Conservation (phyloP, 1,140 invertebrate genomes). For the Eubasilissa regina region DNA sequence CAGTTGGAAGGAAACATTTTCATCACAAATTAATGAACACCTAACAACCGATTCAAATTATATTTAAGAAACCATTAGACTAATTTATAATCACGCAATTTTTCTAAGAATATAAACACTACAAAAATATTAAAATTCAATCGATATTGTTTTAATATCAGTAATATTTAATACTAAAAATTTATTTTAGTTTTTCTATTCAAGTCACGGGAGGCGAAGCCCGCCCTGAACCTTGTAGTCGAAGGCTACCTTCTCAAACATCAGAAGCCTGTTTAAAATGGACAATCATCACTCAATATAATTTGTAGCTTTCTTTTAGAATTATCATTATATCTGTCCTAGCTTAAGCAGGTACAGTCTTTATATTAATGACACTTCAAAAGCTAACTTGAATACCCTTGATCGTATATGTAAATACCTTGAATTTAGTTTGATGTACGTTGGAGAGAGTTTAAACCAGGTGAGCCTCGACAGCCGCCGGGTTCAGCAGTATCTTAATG, state of each 20-base stretch:
- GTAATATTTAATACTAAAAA: conserved; percentile 20
- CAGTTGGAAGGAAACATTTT: conserved; percentile 30
- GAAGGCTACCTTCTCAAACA: not conserved
- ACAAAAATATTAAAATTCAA: conserved; percentile 3
- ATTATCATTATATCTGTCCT: conserved; percentile 21
- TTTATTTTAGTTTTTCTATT: conserved; percentile 2
- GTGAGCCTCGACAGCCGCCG: not conserved
- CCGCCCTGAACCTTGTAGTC: not conserved
- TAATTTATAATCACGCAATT: too few relatives aligned
- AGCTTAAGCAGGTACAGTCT: conserved; percentile 23
- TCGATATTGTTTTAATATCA: conserved; percentile 20
- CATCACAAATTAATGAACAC: conserved; percentile 5
- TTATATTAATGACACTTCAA: conserved; percentile 21
- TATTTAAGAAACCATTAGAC: too few relatives aligned
- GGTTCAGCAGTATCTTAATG: conserved; percentile 46
- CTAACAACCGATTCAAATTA: not conserved
- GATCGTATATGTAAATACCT: conserved; percentile 40
- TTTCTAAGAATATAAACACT: not conserved
- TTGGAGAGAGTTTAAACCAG: conserved; percentile 15
- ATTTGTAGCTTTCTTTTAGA: conserved; percentile 2
- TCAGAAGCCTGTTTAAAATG: not conserved
- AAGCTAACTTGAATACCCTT: conserved; percentile 42
- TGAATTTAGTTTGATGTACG: conserved; percentile 12
- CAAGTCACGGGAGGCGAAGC: conserved; percentile 1
- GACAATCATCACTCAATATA: conserved; percentile 8